phyloP scores from a whole-genome alignment of 2,113 vertebrate species.

The Carassius auratus region DNA sequence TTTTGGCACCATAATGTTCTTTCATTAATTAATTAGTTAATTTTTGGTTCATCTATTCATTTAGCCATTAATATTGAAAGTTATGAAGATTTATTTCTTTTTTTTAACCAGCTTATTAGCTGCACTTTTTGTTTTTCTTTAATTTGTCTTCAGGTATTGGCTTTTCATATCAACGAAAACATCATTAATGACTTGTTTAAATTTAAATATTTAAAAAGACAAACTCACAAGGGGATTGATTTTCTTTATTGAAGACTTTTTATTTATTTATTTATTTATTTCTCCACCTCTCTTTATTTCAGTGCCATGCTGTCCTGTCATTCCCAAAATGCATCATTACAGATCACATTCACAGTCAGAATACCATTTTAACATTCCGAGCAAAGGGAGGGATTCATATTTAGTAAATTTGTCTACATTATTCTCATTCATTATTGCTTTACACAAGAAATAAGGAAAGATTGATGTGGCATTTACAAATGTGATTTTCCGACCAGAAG shows the following conservation, averaged over 20 bases:
- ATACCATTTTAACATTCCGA: neutral
- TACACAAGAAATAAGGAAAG: neutral
- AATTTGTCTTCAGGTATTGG: neutral
- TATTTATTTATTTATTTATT: too few species aligned
- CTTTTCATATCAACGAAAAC: neutral
- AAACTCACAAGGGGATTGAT: neutral
- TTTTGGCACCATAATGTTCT: too few species aligned
- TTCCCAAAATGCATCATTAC: constrained; percentile 7
- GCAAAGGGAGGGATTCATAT: neutral
- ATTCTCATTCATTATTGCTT: constrained; percentile 23
- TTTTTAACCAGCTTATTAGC: neutral
- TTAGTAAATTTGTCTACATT: constrained; percentile 4
- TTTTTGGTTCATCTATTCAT: too few species aligned
- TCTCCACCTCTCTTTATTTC: neutral
- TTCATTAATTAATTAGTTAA: too few species aligned
- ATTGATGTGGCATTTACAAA: constrained; percentile 4
- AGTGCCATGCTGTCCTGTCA: neutral
- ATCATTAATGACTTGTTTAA: neutral
- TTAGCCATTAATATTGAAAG: too few species aligned
- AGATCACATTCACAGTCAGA: neutral
- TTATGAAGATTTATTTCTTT: too few species aligned
- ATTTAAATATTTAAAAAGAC: neutral
- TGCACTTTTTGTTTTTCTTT: neutral
- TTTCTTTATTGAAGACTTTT: neutral
- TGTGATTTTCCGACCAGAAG: neutral